Conservation (phyloP, 1,140 invertebrate genomes). For the Lepidostoma basale region DNA sequence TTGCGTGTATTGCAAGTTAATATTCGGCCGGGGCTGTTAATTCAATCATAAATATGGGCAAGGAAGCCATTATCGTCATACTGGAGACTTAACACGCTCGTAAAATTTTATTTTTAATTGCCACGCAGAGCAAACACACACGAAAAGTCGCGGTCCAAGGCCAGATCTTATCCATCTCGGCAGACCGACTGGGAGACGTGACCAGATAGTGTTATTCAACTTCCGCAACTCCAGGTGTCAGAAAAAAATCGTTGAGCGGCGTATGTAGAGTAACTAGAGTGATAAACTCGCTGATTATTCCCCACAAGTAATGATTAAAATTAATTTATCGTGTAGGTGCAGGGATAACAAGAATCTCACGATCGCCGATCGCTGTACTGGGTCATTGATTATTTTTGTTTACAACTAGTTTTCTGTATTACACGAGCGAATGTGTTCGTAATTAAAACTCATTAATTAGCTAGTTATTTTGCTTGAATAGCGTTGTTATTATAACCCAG, state of each 20-base stretch:
- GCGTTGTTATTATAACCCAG: no score
- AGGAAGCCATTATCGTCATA: background rate
- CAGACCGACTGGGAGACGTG: slow-evolving; percentile 1
- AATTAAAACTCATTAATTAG: no score
- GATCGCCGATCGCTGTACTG: background rate
- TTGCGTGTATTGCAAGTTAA: background rate
- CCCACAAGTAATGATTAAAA: background rate
- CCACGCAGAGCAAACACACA: background rate
- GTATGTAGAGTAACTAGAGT: background rate
- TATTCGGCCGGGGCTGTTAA: background rate
- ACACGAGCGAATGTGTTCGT: background rate
- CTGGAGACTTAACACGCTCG: background rate
- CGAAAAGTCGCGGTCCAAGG: background rate
- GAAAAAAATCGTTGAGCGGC: no score
- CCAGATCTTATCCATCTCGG: background rate
- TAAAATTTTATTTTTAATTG: background rate
- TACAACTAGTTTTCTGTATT: no score
- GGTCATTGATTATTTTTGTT: slow-evolving; percentile 1
- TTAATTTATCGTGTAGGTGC: background rate
- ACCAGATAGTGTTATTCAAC: background rate
- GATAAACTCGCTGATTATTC: slow-evolving; percentile 3
- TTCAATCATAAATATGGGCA: background rate
- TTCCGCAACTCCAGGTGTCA: slow-evolving; percentile 1
- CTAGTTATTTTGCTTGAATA: no score
- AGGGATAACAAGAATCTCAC: background rate